Evolutionary conservation across 2,113 vertebrate species (phyloP).

Genomic region (Osmerus eperlanus): DNA sequence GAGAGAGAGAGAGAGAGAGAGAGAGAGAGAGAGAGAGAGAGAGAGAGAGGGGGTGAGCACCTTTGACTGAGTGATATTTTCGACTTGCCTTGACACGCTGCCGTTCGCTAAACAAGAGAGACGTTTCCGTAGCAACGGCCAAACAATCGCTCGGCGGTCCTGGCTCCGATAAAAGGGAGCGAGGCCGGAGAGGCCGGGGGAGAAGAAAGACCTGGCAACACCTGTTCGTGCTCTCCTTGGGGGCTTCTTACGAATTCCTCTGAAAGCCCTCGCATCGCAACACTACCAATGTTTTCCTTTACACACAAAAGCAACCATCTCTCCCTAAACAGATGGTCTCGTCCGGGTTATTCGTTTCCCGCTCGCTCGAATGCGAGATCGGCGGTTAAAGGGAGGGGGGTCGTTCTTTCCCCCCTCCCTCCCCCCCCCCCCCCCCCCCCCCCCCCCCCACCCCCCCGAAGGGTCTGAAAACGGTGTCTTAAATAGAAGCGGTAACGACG

Average conservation of each 20-base stretch:
- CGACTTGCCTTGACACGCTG: constrained; percentile 62
- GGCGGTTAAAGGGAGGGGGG: too few relatives aligned
- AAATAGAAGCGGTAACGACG: constrained; percentile 6
- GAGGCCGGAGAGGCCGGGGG: constrained; percentile 23
- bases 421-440: too few relatives aligned
- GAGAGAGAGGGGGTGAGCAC: background rate
- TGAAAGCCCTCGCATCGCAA: constrained; percentile 29
- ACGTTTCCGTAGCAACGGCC: constrained; percentile 58
- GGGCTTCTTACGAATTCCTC: constrained; percentile 53
- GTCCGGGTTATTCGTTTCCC: too few relatives aligned
- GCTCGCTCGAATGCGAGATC: too few relatives aligned
- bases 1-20: background rate
- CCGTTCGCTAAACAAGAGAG: constrained; percentile 60
- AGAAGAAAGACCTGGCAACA: constrained; percentile 51
- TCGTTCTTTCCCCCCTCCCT: too few relatives aligned
- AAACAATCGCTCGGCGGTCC: constrained; percentile 59
- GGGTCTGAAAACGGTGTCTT: background rate
- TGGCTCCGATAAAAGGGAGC: constrained; percentile 52
- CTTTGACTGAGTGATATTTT: constrained; percentile 47
- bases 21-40: background rate
- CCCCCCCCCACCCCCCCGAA: too few relatives aligned
- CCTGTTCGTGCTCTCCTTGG: constrained; percentile 60
- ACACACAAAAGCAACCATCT: background rate
- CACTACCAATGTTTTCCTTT: constrained; percentile 39
- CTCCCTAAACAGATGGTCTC: too few relatives aligned